These are phyloP conservation scores for Lithobates pipiens DNA, from an alignment of 2,797 vertebrate species.

Conservation along the genomic window DNA sequence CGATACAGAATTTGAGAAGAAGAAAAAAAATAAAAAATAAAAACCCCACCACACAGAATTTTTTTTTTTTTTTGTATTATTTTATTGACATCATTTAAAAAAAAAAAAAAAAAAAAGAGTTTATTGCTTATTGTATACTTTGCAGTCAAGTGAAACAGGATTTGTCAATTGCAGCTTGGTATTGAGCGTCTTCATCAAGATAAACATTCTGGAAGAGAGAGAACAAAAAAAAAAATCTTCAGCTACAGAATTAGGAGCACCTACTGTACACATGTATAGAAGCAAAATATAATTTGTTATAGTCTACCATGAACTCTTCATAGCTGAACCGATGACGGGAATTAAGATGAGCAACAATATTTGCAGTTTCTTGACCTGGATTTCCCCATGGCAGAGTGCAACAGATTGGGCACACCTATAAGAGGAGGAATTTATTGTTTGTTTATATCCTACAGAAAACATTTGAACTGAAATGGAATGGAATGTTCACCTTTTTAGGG, in stretches of 20 bases:
- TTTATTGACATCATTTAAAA: too few relatives aligned
- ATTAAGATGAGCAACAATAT: slow-evolving; percentile 59
- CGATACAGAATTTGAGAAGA: too few relatives aligned
- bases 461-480: too few relatives aligned
- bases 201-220: slow-evolving; percentile 38
- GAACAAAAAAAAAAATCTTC: neutral
- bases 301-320: slow-evolving; percentile 57
- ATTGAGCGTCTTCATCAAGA: slow-evolving; percentile 48
- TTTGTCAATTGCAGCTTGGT: slow-evolving; percentile 49
- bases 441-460: too few relatives aligned
- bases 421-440: neutral
- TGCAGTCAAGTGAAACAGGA: neutral
- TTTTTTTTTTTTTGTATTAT: too few relatives aligned
- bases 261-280: neutral
- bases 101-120: too few relatives aligned
- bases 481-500: too few relatives aligned
- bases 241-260: neutral
- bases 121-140: too few relatives aligned
- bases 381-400: slow-evolving; percentile 50
- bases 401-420: slow-evolving; percentile 64
- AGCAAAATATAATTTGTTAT: neutral
- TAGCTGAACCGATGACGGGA: slow-evolving; percentile 59
- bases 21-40: too few relatives aligned
- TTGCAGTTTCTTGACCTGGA: slow-evolving; percentile 23
- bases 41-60: too few relatives aligned